Evolutionary conservation across 2,113 vertebrate genomes (phyloP), one percentile per base, ranked within the genome.

Genomic region (Xiphophorus hellerii): DNA sequence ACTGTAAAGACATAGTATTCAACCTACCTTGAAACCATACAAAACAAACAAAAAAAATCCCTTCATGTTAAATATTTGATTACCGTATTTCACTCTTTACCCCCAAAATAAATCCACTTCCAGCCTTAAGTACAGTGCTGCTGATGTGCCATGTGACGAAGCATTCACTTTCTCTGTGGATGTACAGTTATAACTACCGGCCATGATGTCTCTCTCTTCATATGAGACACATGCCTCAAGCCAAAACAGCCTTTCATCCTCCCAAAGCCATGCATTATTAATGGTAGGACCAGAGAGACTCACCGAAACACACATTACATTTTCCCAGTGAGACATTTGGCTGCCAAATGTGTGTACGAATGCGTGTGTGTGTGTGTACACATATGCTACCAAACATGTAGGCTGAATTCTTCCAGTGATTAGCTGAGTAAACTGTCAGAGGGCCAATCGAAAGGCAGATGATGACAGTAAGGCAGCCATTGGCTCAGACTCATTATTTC

Each of bases 191-290:
- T 30, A 90, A 88, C 81, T 81, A 76, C 71, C 11, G 71, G 74
- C 44, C 42, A 79, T 89, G 86, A 89, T 92, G 86, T 90, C 90
- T 92, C 81, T 88, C 80, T 87, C 88, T 87, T 84, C 77, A 85
- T 91, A 88, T 75, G 84, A 92, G 84, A 91, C 88, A 88, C 82
- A 78, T 60, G 92, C 91, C 92, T 92, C 65, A 62, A 93, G 92
- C 90, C 86, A 90, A 92, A 93, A 90, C 91, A 93, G 88, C 79
- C 91, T 93, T 93, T 93, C 92, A 93, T 93, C 92, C 91, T 90
- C 74, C 78, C 81, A 84, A 78, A 86, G 73, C 84, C 88, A 84
- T 92, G 91, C 87, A 93, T 92, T 93, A 93, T 93, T 92, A 88
- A 93, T 92, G 89, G 89, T 78, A 35, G 82, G 88, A 90, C 88